A percentile compares a stretch with the other conserved stretches of the same genome.
These are phyloP conservation scores for Sialis lutaria DNA, from an alignment of 2,888 invertebrate genomes.

Conservation along the genomic window DNA sequence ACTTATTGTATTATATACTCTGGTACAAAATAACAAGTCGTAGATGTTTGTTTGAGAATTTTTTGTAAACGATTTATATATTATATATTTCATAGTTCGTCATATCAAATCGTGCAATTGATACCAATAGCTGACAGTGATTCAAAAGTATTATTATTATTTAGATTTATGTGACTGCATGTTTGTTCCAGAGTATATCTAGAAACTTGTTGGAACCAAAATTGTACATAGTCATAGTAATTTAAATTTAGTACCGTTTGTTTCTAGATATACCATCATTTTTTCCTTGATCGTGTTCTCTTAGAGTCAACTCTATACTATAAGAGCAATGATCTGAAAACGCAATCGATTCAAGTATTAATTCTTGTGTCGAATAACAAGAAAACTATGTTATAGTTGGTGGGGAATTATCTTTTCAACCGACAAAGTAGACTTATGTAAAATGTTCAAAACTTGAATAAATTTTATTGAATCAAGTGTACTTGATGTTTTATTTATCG, in stretches of 20 bases:
- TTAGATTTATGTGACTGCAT: too few relatives aligned
- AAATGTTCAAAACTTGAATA: constrained; percentile 3
- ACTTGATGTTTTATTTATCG: background rate
- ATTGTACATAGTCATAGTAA: constrained; percentile 5
- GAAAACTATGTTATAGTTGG: background rate
- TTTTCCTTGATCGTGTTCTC: too few relatives aligned
- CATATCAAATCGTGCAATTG: too few relatives aligned
- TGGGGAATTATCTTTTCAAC: background rate
- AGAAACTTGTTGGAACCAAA: constrained; percentile 7
- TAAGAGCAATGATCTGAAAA: too few relatives aligned
- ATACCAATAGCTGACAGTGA: too few relatives aligned
- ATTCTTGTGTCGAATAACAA: background rate
- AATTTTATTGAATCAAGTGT: constrained; percentile 3
- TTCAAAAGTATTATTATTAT: too few relatives aligned
- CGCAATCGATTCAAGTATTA: too few relatives aligned
- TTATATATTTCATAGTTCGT: too few relatives aligned
- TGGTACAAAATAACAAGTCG: too few relatives aligned
- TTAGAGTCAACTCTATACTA: too few relatives aligned
- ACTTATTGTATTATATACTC: background rate
- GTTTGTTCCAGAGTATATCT: background rate
- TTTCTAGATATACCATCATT: constrained; percentile 4
- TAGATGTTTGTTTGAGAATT: too few relatives aligned
- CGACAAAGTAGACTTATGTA: background rate
- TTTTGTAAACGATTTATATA: too few relatives aligned
- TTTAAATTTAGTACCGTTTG: constrained; percentile 4